phyloP scores from a whole-genome alignment of 2,888 invertebrate species.

The Agonopterix heracliana region DNA sequence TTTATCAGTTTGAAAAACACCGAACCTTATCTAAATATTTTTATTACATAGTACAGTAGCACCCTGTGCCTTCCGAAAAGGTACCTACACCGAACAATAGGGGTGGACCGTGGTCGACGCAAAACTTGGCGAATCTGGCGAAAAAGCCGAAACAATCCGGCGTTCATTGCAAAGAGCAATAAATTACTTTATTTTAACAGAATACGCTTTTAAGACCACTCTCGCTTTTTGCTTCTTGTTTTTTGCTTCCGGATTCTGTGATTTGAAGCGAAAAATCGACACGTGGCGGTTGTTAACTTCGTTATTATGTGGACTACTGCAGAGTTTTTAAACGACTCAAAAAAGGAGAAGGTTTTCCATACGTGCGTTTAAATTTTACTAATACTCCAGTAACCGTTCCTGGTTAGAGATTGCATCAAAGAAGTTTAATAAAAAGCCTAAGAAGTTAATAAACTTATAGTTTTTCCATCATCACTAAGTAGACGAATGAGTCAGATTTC shows the following conservation, averaged over 20 bases:
- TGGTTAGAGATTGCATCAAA: no score
- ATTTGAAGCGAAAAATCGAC: slow-evolving; percentile 45
- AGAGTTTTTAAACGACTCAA: not conserved
- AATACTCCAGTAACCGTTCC: no score
- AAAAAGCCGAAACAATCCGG: slow-evolving; percentile 37
- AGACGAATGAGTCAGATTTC: no score
- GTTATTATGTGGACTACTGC: slow-evolving; percentile 1
- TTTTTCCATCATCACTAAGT: no score
- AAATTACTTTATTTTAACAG: slow-evolving; percentile 48
- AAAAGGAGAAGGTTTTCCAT: no score
- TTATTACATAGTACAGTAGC: no score
- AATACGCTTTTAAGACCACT: slow-evolving; percentile 48
- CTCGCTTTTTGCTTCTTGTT: slow-evolving; percentile 57
- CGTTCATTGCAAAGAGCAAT: slow-evolving; percentile 36
- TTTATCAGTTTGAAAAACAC: no score
- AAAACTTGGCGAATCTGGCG: slow-evolving; percentile 37
- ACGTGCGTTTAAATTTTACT: no score
- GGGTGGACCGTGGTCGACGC: slow-evolving; percentile 20
- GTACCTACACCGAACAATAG: slow-evolving; percentile 26
- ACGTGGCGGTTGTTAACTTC: slow-evolving; percentile 53
- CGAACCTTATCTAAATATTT: no score
- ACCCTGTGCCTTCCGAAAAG: no score
- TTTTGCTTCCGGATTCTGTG: slow-evolving; percentile 47
- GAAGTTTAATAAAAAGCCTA: no score
- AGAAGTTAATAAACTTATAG: no score